phyloP scores from a whole-genome alignment of 2,113 vertebrate species.

The Pangasianodon hypophthalmus region DNA sequence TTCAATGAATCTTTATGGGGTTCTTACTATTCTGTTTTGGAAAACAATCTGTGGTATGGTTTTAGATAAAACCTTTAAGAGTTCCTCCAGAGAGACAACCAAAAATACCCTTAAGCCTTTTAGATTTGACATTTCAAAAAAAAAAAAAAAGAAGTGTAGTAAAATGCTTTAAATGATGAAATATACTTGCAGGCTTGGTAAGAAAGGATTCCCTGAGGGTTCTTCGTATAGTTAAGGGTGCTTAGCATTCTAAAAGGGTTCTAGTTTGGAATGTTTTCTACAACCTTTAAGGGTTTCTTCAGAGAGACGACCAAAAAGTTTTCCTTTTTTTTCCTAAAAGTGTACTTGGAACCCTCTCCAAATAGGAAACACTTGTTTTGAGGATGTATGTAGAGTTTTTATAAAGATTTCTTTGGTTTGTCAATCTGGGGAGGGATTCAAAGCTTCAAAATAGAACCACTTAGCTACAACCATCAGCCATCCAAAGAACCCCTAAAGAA shows the following conservation, averaged over 20 bases:
- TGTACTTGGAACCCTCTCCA: background rate
- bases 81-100: background rate
- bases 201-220: background rate
- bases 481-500: background rate
- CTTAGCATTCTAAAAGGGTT: background rate
- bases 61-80: background rate
- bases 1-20: background rate
- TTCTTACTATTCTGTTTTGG: background rate
- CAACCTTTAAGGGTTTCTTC: background rate
- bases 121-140: too few species aligned
- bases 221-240: background rate
- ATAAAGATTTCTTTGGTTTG: background rate
- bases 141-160: too few species aligned
- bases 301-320: background rate
- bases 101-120: background rate
- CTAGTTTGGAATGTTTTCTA: background rate
- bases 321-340: background rate
- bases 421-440: background rate
- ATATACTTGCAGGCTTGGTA: background rate
- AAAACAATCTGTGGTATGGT: background rate
- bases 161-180: background rate
- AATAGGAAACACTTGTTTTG: too few species aligned
- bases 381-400: background rate
- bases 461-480: background rate
- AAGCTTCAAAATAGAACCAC: background rate